phyloP scores from a whole-genome alignment of 30 jellyfish, hydroid and myxozoan genomes.

The Aurelia coerulea region DNA sequence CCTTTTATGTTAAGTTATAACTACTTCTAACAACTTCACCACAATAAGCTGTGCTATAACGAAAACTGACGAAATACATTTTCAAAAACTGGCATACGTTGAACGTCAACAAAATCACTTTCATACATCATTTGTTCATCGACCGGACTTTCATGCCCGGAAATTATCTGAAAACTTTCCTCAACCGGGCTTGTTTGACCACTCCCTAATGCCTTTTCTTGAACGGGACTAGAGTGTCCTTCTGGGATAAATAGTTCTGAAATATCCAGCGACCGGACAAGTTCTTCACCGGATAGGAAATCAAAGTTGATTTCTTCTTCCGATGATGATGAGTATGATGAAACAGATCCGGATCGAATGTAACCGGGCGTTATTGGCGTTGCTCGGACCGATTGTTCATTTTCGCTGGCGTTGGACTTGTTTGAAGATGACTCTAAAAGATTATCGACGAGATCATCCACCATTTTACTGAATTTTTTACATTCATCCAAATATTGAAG shows the following conservation, averaged over 20 bases:
- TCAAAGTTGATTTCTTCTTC: constrained; percentile 76
- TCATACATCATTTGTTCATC: constrained; percentile 35
- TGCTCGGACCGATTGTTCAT: neutral
- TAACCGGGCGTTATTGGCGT: constrained; percentile 12
- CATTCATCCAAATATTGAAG: constrained; percentile 61
- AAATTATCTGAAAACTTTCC: constrained; percentile 20
- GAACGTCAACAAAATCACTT: constrained; percentile 45
- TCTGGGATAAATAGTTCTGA: constrained; percentile 91
- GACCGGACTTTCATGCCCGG: constrained; percentile 53
- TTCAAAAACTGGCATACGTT: constrained; percentile 61
- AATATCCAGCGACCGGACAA: constrained; percentile 76
- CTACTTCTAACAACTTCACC: too few species aligned
- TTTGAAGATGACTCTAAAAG: constrained; percentile 50
- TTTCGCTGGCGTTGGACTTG: neutral
- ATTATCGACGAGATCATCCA: constrained; percentile 78
- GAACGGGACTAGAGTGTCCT: constrained; percentile 2
- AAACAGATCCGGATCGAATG: constrained; percentile 63
- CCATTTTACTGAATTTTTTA: constrained; percentile 44
- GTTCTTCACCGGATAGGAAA: constrained; percentile 96
- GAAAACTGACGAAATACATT: constrained; percentile 67
- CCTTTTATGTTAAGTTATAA: too few species aligned
- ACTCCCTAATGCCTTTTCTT: neutral
- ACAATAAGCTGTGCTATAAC: constrained; percentile 2
- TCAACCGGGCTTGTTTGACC: constrained; percentile 5
- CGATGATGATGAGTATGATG: constrained; percentile 69